Base-by-base conservation (phyloP, 2,113 vertebrate genomes). In the Malurus cyaneus region DNA sequence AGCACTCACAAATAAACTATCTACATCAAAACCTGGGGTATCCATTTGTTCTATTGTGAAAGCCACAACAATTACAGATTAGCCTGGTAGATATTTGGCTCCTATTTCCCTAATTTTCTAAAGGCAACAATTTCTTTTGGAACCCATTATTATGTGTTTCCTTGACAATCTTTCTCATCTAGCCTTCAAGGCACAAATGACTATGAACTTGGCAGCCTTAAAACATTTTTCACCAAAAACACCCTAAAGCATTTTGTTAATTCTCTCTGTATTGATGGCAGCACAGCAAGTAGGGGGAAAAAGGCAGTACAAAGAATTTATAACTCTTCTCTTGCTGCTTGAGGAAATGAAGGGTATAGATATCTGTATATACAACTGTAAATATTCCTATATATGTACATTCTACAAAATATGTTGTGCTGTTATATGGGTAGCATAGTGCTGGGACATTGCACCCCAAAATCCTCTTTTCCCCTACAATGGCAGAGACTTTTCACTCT, bases 141-240 rank as follows among this genome's bases (percentile, higher is more conserved):
- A 97, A 89, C n/a, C 82, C 57, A 41, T 90, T 88, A 66, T 47
- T 91, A 78, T 73, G 80, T 93, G 95, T 94, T 91, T 96, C 89
- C 93, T 69, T 94, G 65, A 89, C 76, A 93, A 65, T 94, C 44
- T 66, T 89, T 91, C 93, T 81, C 80, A 88, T 89, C 62, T 50
- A 93, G 39, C 39, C 71, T 74, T 92, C 44, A 81, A 80, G 69
- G 77, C 34, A 85, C 29, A 78, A 92, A 81, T 65, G 14, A 90
- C 42, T 87, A 44, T 13, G 31, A 78, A 64, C 62, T 85, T 97
- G 92, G 93, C 67, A 96, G 69, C 17, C 62, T 66, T 65, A 76
- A 70, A 76, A 89, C 36, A 72, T 73, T 92, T 86, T 86, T 92
- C 79, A 86, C 77, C 42, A 93, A 56, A 86, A 57, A 66, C 8